Conservation (phyloP, 2,113 vertebrate genomes). For the Isurus oxyrinchus region DNA sequence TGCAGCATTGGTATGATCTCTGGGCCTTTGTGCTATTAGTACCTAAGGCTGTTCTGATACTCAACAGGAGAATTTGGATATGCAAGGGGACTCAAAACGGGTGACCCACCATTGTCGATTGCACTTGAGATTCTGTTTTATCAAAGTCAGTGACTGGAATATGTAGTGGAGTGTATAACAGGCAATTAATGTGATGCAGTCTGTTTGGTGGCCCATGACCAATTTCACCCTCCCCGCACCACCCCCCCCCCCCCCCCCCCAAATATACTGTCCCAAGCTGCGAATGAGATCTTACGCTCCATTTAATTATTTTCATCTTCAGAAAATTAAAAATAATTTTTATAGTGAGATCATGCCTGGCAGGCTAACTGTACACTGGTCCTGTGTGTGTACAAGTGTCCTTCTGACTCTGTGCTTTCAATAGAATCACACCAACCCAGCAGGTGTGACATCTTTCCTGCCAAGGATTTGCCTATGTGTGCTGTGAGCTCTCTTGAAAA, state of each 20-base stretch:
- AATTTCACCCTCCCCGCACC: no score
- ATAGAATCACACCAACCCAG: neutral
- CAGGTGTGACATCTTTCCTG: neutral
- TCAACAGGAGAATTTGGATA: neutral
- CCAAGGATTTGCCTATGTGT: neutral
- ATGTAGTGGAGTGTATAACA: neutral
- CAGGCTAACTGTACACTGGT: neutral
- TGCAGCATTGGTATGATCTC: neutral
- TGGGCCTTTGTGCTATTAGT: neutral
- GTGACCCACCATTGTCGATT: neutral
- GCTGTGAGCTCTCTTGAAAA: neutral
- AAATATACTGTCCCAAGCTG: neutral
- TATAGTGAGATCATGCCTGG: neutral
- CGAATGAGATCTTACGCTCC: neutral
- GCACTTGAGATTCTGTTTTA: neutral
- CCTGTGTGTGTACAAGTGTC: neutral
- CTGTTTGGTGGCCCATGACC: neutral
- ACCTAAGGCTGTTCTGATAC: neutral
- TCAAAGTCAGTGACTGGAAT: neutral
- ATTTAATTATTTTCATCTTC: neutral
- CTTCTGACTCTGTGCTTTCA: neutral
- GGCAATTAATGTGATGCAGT: neutral
- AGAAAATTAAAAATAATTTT: neutral
- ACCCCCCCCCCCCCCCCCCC: neutral
- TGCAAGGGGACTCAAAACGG: neutral